Conservation (phyloP, 2,797 vertebrate species). For the Salarias fasciatus region DNA sequence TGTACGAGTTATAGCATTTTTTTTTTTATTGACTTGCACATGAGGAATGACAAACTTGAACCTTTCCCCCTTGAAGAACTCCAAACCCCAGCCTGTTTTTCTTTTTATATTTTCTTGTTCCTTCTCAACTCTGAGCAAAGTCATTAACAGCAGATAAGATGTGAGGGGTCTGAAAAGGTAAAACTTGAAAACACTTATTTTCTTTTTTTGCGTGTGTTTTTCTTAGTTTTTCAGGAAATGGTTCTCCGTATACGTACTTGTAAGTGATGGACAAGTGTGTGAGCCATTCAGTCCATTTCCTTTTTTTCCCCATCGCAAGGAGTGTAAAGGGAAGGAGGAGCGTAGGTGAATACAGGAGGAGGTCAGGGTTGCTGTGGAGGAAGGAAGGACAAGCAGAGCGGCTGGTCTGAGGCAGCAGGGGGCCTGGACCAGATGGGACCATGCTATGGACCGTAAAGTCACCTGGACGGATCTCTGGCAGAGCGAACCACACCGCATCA, state of each 20-base stretch:
- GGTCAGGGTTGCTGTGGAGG: too few relatives aligned
- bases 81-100: conserved; percentile 42
- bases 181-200: conserved; percentile 73
- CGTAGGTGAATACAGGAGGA: too few relatives aligned
- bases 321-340: too few relatives aligned
- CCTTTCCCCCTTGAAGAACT: conserved; percentile 64
- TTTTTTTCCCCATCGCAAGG: too few relatives aligned
- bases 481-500: too few relatives aligned
- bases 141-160: conserved; percentile 54
- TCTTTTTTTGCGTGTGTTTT: conserved; percentile 8
- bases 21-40: conserved; percentile 85
- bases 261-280: conserved; percentile 47
- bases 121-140: conserved; percentile 59
- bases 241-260: conserved; percentile 53
- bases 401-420: too few relatives aligned
- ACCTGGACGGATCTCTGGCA: too few relatives aligned
- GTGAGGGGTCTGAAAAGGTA: conserved; percentile 58
- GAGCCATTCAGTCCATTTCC: conserved; percentile 67
- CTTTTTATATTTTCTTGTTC: conserved; percentile 60
- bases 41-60: conserved; percentile 83
- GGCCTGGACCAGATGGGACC: too few relatives aligned
- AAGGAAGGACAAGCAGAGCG: too few relatives aligned
- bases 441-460: too few relatives aligned
- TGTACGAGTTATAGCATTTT: conserved; percentile 86
- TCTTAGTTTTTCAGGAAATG: conserved; percentile 47